Evolutionary conservation across 2,797 vertebrate species (phyloP), one percentile per base, ranked within the genome.

Genomic region (Premnoplex brunnescens): DNA sequence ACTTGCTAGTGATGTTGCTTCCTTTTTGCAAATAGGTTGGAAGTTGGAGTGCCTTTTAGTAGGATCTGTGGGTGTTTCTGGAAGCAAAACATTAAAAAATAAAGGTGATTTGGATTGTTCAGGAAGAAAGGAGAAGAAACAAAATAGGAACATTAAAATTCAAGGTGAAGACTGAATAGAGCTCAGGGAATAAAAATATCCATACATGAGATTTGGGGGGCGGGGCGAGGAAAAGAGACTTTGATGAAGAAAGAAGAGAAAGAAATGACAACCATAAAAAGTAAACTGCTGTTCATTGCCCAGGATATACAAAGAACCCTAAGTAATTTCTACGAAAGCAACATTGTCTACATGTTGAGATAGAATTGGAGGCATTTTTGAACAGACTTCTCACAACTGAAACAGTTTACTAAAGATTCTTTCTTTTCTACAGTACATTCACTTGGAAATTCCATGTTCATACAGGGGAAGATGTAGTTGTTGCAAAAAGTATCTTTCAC

Each of bases 1-100:
- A 66, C 49, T 91, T 89, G 55, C 34, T 58, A 21, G 56, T 68
- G 48, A 73, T 86, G 34, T 39, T 96, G 28, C 16, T 92, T 89
- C 23, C 19, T 67, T 88, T 87, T 75, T 86, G 72, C 52, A 91
- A 68, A 52, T 49, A 78, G 8, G 7, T 73, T 92, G 49, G 46
- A 63, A 7, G 10, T 75, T 89, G 32, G 66, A 81, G 34, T 46
- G 59, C 41, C 36, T 91, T 82, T 91, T 81, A 43, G 60, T 71
- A 60, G 59, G 22, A 37, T 63, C 27, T 79, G 54, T 89, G 34
- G 17, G 24, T 92, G 10, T 68, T 89, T 85, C 4, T 48, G 68
- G 60, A 89, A 87, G 44, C 30, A 89, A 64, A 81, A 69, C 14
- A 46, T 79, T 55, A 73, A 82, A 91, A 92, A 83, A 46, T 41